Conservation (phyloP, 2,797 vertebrate genomes). For the Microhierax caerulescens region DNA sequence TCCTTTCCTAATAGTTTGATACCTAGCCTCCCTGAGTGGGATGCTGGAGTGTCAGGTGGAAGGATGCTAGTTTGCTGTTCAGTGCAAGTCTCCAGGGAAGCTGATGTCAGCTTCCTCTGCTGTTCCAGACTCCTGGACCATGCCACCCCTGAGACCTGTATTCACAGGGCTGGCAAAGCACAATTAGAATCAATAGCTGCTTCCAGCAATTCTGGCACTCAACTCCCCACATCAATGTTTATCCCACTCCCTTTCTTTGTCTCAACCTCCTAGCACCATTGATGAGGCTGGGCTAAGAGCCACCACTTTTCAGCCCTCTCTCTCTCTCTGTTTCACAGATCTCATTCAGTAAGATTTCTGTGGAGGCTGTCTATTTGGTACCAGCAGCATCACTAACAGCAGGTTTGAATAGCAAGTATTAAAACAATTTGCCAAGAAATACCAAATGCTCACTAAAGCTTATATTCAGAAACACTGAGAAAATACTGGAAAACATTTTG, state of each 20-base stretch:
- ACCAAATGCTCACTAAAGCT: background rate
- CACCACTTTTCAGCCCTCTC: background rate
- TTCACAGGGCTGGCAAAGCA: background rate
- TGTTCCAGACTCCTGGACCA: background rate
- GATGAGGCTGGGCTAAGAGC: slow-evolving; percentile 9
- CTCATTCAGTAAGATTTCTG: background rate
- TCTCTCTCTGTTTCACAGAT: background rate
- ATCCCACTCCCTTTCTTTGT: background rate
- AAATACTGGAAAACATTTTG: background rate
- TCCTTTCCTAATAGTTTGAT: background rate
- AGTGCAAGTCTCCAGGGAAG: background rate
- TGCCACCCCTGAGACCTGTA: rapidly evolving
- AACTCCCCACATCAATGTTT: background rate
- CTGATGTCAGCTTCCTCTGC: background rate
- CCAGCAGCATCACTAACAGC: background rate
- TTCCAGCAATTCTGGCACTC: background rate
- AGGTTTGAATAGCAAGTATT: background rate
- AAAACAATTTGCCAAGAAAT: background rate
- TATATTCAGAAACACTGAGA: background rate
- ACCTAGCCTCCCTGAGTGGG: rapidly evolving
- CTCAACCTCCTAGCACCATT: background rate
- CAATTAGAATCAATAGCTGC: background rate
- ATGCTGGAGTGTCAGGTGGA: background rate
- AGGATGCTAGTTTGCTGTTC: background rate
- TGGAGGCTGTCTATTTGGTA: background rate